Evolutionary conservation across 2,888 invertebrate genomes (phyloP).

Genomic region (Phragmatobia fuliginosa): DNA sequence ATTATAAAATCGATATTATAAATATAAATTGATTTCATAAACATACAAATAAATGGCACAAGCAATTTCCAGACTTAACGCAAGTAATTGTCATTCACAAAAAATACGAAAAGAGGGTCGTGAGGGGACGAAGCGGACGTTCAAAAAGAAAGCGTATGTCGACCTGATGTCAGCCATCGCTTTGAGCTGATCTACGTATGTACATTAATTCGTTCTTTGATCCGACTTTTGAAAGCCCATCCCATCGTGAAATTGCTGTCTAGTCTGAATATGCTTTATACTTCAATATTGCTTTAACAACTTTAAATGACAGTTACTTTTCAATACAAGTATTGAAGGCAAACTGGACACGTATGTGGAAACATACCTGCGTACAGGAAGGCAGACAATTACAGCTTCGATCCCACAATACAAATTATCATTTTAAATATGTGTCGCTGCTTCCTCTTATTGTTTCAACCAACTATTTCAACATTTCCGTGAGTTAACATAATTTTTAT

Average conservation of each 20-base stretch:
- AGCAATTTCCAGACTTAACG: too few species aligned
- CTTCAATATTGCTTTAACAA: neutral
- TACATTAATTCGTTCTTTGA: too few species aligned
- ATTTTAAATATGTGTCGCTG: slow-evolving; percentile 23
- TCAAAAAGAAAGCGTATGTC: neutral
- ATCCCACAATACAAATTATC: slow-evolving; percentile 21
- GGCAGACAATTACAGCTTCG: slow-evolving; percentile 16
- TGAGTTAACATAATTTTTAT: slow-evolving; percentile 6
- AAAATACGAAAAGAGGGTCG: too few species aligned
- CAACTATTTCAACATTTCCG: slow-evolving; percentile 22
- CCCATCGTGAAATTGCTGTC: too few species aligned
- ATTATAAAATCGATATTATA: too few species aligned
- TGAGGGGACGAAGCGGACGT: too few species aligned
- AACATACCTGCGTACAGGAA: slow-evolving; percentile 17
- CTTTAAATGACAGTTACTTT: neutral
- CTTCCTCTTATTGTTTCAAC: slow-evolving; percentile 26
- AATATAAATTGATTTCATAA: too few species aligned
- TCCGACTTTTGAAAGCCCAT: neutral
- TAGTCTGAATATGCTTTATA: neutral
- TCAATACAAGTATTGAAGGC: slow-evolving; percentile 19
- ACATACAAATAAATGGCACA: too few species aligned
- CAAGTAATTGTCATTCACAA: too few species aligned
- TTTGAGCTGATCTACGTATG: neutral
- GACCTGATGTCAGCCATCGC: neutral
- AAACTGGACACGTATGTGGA: slow-evolving; percentile 11